Base-by-base conservation (phyloP, 2,113 vertebrate genomes). In the Stigmatopora nigra region DNA sequence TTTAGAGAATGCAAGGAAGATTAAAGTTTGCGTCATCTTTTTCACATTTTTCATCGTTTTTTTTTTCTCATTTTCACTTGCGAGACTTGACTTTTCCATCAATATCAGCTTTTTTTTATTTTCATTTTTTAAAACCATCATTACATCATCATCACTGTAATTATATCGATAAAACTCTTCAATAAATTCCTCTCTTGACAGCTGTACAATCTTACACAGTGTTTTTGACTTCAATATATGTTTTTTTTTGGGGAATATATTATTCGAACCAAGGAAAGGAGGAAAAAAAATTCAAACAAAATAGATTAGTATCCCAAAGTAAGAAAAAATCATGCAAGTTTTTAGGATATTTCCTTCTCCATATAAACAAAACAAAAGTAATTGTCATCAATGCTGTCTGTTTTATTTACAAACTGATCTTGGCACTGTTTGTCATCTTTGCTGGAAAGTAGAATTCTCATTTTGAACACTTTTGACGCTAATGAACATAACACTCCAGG, bases 271-370 rank as follows among this genome's bases (percentile, higher is more conserved):
- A 69, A 88, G 80, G 76, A 85, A 74, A 85, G 45, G 22, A 78
- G 46, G 69, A 79, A 84, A 87, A 85, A 78, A 84, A 84, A 82
- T 48, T 78, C 76, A 91, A 88, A 79, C 71, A 83, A 86, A 89
- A 86, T 87, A 86, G 87, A 89, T 86, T 83, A 85, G 85, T 90
- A 90, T 88, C 82, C 85, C 87, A 89, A 91, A 88, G 84, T 89
- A 90, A 90, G 78, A 90, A 90, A 90, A 90, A 90, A 88, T 82
- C 90, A 91, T 92, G 91, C 91, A 90, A 85, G 86, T 88, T 84
- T 87, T 73, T 77, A 83, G 72, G 81, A 73, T 84, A 77, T 77
- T 65, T 78, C 77, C 62, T 81, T 76, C 10, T 6, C 59, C 79
- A 84, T 85, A 82, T 84, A 84, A 91, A 88, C 78, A 65, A 53